phyloP scores from a whole-genome alignment of 1,140 invertebrate genomes.

The Euura saliciscinereae region DNA sequence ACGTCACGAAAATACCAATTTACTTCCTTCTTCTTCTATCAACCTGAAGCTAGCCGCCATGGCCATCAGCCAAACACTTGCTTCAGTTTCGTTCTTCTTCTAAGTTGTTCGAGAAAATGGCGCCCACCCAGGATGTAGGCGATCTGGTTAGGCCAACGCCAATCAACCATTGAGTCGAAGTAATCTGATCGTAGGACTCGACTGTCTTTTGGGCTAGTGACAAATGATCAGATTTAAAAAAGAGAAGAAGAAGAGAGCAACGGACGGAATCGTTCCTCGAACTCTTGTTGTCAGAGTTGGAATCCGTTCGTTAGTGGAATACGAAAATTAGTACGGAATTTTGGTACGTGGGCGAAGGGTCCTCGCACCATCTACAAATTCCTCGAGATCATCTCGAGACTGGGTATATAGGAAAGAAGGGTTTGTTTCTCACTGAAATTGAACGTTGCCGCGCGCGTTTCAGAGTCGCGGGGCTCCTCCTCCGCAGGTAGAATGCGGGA shows the following conservation, averaged over 20 bases:
- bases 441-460: not conserved
- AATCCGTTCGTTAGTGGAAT: too few relatives aligned
- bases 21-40: too few relatives aligned
- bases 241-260: too few relatives aligned
- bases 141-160: constrained; percentile 27
- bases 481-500: constrained; percentile 8
- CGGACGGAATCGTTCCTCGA: constrained; percentile 23
- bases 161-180: constrained; percentile 33
- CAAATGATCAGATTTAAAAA: constrained; percentile 40
- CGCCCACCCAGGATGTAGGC: constrained; percentile 22
- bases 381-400: not conserved
- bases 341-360: not conserved
- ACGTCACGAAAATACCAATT: too few relatives aligned
- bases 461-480: not conserved
- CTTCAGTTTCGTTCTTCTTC: too few relatives aligned
- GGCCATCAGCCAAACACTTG: too few relatives aligned
- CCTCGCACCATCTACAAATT: not conserved
- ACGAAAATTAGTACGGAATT: not conserved
- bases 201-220: constrained; percentile 21
- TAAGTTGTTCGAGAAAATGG: not conserved
- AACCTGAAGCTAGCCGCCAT: too few relatives aligned
- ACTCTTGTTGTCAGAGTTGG: not conserved
- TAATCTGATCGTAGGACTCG: constrained; percentile 27
- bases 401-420: not conserved
- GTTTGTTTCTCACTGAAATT: not conserved